Evolutionary conservation across 2,113 vertebrate species (phyloP), one percentile per base, ranked within the genome.

Genomic region (Platysteira castanea): DNA sequence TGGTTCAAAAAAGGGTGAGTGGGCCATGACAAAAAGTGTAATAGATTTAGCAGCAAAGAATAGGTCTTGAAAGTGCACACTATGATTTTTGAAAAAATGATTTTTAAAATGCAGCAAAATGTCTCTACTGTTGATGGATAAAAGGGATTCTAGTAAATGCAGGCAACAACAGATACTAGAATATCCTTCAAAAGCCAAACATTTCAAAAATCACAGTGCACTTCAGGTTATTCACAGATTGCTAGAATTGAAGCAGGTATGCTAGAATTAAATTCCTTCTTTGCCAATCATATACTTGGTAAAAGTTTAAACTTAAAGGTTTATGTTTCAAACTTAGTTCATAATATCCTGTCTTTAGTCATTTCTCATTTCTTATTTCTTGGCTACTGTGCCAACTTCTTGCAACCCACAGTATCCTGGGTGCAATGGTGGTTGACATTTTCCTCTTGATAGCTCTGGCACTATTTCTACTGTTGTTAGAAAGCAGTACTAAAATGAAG

Each of bases 61-160:
- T 33, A 63, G 10, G 26, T 50, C 60, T 49, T 67, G 28, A 89
- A 73, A 79, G 11, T 23, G 0, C 11, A 57, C 3, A 42, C 13
- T 30, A 18, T 37, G 17, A 30, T 61, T 92, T 91, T 85, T 69
- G 10, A 46, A 71, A 64, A 65, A 53, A 4, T 3, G 3, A 9
- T 52, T 90, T 87, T 87, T 67, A 67, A 83, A 83, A 70, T 77
- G 42, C 75, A 90, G 21, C 2, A 61, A 84, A 84, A 78, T 37
- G 1, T 76, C 53, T 87, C 49, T 76, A 15, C 4, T 56, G 17
- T 44, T 74, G 59, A 63, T 54, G 31, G 37, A 85, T 77, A 73
- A 85, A 85, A 85, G 6, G 12, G 17, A 63, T 84, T 81, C 39
- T 20, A 80, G 21, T 74, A 80, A 83, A 77, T 13, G 7, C 20